phyloP scores from a whole-genome alignment of 2,888 invertebrate genomes.

The Machimus atricapillus region DNA sequence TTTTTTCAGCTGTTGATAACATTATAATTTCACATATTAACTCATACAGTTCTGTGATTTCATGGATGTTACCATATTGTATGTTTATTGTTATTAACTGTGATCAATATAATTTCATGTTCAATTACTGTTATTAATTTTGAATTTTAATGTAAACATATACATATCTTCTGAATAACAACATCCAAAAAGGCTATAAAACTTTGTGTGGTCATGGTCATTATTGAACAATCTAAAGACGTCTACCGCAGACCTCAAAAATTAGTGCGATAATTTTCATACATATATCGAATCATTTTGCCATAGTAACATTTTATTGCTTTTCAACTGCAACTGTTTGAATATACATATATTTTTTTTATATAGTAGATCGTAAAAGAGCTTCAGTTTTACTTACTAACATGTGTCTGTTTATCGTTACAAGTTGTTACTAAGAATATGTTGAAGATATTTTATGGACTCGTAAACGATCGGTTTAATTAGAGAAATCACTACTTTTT shows the following conservation, averaged over 20 bases:
- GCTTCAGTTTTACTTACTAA: not conserved
- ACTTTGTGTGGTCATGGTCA: not conserved
- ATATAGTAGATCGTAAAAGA: not conserved
- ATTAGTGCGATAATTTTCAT: not conserved
- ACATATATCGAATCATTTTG: not conserved
- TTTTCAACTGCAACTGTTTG: not conserved
- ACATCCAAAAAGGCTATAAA: not conserved
- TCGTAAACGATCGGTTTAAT: not conserved
- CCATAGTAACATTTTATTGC: not conserved
- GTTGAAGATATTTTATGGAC: not conserved
- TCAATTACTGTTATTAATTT: not conserved
- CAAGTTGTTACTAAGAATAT: not conserved
- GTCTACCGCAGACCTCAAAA: not conserved
- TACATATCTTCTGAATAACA: not conserved
- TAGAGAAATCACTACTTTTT: not conserved
- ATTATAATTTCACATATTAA: too few species aligned
- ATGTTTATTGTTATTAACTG: too few species aligned
- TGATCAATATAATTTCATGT: too few species aligned
- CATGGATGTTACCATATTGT: too few species aligned
- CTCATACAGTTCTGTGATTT: too few species aligned
- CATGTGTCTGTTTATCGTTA: not conserved
- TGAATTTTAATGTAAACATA: not conserved
- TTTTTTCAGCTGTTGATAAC: too few species aligned
- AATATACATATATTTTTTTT: not conserved
- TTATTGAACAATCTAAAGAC: not conserved